phyloP scores from a whole-genome alignment of 2,888 invertebrate species.

The Habroteleia sp. region DNA sequence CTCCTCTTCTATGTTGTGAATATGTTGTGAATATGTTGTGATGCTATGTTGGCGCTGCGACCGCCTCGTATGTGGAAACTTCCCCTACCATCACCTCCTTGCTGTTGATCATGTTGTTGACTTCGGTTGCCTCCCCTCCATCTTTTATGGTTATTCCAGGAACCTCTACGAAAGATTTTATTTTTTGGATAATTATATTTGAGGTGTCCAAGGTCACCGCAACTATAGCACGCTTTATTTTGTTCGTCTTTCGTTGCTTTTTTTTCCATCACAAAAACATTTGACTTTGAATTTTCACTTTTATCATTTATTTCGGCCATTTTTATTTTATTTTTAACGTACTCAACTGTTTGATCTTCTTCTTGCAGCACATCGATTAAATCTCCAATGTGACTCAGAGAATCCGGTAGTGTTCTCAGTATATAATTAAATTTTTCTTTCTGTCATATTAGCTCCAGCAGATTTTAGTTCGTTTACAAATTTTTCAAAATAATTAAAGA shows the following conservation, averaged over 20 bases:
- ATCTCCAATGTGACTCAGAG: constrained; percentile 24
- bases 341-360: constrained; percentile 67
- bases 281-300: background rate
- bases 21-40: no score
- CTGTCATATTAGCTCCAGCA: constrained; percentile 24
- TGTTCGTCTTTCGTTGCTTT: background rate
- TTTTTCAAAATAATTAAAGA: constrained; percentile 54
- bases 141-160: constrained; percentile 5
- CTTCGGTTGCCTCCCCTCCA: background rate
- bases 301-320: constrained; percentile 43
- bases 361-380: constrained; percentile 56
- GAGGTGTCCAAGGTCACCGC: background rate
- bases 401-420: constrained; percentile 18
- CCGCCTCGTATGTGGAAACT: constrained; percentile 14
- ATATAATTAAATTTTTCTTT: constrained; percentile 33
- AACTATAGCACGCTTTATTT: background rate
- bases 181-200: background rate
- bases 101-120: no score
- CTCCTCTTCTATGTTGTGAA: no score
- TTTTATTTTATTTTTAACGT: constrained; percentile 68
- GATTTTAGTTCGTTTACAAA: constrained; percentile 62
- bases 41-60: no score
- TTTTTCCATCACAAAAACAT: background rate
- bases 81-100: no score
- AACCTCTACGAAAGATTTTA: background rate